These are phyloP conservation scores for Daubentonia madagascariensis DNA, from an alignment of 2,113 vertebrate species.

Conservation along the genomic window DNA sequence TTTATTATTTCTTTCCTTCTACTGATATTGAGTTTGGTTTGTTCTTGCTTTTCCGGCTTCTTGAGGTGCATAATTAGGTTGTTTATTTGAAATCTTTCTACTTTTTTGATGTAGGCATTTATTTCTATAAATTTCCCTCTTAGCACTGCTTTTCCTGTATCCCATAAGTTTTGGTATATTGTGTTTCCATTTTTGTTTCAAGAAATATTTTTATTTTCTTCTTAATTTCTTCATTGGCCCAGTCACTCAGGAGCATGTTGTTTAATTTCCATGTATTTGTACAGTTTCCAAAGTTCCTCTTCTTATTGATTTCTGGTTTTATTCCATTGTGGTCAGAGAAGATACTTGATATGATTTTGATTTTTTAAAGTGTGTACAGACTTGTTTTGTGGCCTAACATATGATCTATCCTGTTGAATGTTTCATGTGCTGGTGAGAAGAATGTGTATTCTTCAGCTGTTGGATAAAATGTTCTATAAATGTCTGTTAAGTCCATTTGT, in stretches of 20 bases:
- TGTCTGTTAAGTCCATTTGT: neutral
- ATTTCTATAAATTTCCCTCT: neutral
- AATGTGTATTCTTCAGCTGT: neutral
- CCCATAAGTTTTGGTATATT: neutral
- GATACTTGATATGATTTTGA: too few species aligned
- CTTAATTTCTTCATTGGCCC: neutral
- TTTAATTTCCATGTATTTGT: neutral
- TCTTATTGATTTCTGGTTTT: neutral
- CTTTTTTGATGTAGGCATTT: neutral
- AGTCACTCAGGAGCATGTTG: neutral
- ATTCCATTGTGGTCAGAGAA: too few species aligned
- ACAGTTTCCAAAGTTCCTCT: neutral
- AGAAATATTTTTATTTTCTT: neutral
- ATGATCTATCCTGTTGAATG: neutral
- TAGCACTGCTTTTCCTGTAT: neutral
- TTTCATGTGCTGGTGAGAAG: neutral
- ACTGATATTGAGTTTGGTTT: neutral
- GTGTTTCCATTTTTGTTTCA: too few species aligned
- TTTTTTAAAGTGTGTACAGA: too few species aligned
- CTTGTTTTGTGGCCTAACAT: neutral
- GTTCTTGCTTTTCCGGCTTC: too few species aligned
- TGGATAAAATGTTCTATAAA: neutral
- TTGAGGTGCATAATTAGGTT: neutral
- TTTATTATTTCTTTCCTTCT: neutral
- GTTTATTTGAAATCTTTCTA: neutral